phyloP scores from a whole-genome alignment of 2,113 vertebrate species.

The Nestor notabilis region DNA sequence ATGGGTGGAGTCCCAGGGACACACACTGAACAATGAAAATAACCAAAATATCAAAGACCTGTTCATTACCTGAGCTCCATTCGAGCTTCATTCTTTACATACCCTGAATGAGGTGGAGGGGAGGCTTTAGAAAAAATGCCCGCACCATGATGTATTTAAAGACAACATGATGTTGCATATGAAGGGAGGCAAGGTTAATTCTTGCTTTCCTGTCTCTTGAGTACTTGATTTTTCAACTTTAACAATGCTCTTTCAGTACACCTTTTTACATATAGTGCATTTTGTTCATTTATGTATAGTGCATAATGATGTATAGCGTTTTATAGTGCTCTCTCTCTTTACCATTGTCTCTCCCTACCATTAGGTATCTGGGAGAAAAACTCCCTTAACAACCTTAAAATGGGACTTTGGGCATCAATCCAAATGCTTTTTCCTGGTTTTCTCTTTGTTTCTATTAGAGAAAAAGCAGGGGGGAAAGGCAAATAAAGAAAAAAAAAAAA shows the following conservation, averaged over 20 bases:
- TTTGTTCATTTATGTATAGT: neutral
- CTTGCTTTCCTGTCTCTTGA: neutral
- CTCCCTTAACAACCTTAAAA: constrained; percentile 1
- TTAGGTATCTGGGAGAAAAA: neutral
- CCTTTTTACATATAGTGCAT: neutral
- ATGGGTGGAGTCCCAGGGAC: neutral
- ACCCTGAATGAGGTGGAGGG: neutral
- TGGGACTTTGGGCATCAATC: constrained; percentile 10
- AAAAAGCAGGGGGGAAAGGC: neutral
- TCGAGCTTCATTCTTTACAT: neutral
- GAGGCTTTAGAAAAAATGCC: neutral
- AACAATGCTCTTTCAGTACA: neutral
- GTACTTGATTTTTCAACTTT: neutral
- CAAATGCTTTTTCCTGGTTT: neutral
- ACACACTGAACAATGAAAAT: neutral
- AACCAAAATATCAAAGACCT: neutral
- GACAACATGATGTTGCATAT: neutral
- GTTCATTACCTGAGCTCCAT: neutral
- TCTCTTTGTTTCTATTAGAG: neutral
- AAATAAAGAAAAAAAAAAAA: neutral
- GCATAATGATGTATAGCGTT: neutral
- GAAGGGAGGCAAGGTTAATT: neutral
- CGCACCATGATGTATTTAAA: neutral
- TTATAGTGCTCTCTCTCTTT: neutral
- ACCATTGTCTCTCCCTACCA: neutral